Evolutionary conservation across 2,888 invertebrate genomes (phyloP).

Genomic region (Ernsta delagoae): DNA sequence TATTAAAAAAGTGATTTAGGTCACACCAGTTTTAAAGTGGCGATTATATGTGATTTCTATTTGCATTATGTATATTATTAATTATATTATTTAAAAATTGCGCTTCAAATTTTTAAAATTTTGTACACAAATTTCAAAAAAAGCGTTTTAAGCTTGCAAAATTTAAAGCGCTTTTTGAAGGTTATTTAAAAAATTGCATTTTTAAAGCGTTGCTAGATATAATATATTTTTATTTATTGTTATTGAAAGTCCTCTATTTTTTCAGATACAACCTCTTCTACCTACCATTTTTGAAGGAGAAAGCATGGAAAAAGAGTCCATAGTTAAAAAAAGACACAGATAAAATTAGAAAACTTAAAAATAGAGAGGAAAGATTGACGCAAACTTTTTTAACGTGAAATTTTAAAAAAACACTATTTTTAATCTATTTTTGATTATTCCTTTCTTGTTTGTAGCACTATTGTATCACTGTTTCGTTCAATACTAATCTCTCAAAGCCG

Average conservation of each 20-base stretch:
- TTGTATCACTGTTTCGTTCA: constrained; percentile 22
- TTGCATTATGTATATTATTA: too few species aligned
- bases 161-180: constrained; percentile 29
- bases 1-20: neutral
- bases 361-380: constrained; percentile 17
- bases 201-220: constrained; percentile 40
- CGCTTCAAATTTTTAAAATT: constrained; percentile 38
- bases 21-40: constrained; percentile 49
- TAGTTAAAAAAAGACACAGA: constrained; percentile 63
- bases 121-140: constrained; percentile 12
- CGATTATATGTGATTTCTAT: constrained; percentile 39
- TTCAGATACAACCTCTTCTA: constrained; percentile 83
- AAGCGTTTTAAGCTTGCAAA: constrained; percentile 28
- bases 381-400: neutral
- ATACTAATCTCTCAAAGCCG: constrained; percentile 31
- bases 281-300: constrained; percentile 84
- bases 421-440: neutral
- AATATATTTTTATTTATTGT: constrained; percentile 34
- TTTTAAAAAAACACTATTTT: constrained; percentile 11
- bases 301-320: constrained; percentile 83
- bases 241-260: constrained; percentile 58
- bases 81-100: constrained; percentile 10
- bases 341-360: constrained; percentile 27
- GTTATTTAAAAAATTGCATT: constrained; percentile 29
- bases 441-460: constrained; percentile 11